A percentile compares a stretch with the other conserved stretches of the same genome.
phyloP scores from a whole-genome alignment of 2,888 invertebrate genomes.

The Apamea anceps region DNA sequence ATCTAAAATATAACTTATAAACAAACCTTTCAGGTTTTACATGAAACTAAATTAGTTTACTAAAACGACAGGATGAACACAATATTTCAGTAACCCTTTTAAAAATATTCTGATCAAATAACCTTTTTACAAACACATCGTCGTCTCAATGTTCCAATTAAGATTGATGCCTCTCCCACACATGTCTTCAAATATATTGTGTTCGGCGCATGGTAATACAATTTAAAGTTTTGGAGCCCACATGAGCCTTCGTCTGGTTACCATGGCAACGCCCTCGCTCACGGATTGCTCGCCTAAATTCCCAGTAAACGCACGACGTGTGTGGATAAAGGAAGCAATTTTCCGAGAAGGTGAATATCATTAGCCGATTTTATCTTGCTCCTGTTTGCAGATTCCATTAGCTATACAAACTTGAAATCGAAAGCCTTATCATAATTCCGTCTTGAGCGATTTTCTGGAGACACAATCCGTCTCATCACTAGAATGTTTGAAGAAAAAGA shows the following conservation, averaged over 20 bases:
- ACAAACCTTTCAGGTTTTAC: background rate
- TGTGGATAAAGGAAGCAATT: slow-evolving; percentile 87
- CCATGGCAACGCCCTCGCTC: slow-evolving; percentile 86
- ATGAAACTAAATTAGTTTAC: background rate
- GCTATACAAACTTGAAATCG: slow-evolving; percentile 69
- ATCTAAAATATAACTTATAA: too few relatives aligned
- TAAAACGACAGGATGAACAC: background rate
- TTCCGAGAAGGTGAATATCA: slow-evolving; percentile 89
- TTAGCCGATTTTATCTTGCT: slow-evolving; percentile 81
- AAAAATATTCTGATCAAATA: background rate
- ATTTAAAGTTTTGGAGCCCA: slow-evolving; percentile 89
- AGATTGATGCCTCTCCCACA: slow-evolving; percentile 75
- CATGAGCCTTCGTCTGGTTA: slow-evolving; percentile 87
- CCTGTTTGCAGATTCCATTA: slow-evolving; percentile 77
- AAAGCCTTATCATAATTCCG: slow-evolving; percentile 67
- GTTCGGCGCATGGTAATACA: slow-evolving; percentile 85
- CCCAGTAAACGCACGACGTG: slow-evolving; percentile 85
- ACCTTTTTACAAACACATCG: slow-evolving; percentile 5
- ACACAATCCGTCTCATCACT: slow-evolving; percentile 28
- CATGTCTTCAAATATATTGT: slow-evolving; percentile 80
- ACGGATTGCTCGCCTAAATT: slow-evolving; percentile 81
- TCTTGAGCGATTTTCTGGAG: slow-evolving; percentile 50
- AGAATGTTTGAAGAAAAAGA: slow-evolving; percentile 16
- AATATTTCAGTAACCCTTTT: background rate
- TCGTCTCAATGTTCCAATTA: slow-evolving; percentile 45